Conservation (phyloP, 1,140 invertebrate genomes). For the Arctopsyche grandis region DNA sequence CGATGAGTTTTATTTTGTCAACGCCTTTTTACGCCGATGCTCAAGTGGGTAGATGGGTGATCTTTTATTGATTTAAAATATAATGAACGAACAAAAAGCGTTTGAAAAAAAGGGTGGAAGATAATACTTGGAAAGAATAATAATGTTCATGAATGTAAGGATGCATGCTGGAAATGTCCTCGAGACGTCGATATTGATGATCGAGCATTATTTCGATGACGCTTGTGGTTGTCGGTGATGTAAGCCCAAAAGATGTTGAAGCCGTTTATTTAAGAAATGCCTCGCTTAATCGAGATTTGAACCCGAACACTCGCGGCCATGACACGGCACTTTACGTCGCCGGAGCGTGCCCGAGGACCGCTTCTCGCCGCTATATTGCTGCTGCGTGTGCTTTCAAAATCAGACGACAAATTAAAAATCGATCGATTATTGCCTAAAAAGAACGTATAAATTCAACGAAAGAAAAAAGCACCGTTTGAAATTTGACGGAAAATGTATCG, state of each 20-base stretch:
- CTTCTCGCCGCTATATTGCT: not conserved
- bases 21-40: not conserved
- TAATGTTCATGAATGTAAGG: not conserved
- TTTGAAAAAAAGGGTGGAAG: no score
- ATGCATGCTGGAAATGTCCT: constrained; percentile 14
- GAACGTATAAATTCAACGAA: not conserved
- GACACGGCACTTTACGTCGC: constrained; percentile 15
- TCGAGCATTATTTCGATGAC: constrained; percentile 28
- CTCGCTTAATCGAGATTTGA: constrained; percentile 22
- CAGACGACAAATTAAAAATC: not conserved
- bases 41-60: constrained; percentile 1
- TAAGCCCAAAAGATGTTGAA: constrained; percentile 1
- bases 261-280: constrained; percentile 23
- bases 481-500: not conserved
- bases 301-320: constrained; percentile 14
- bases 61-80: constrained; percentile 16
- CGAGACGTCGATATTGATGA: constrained; percentile 28
- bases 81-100: no score
- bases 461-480: not conserved
- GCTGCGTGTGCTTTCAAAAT: not conserved
- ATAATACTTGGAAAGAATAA: not conserved
- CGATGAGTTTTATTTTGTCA: constrained; percentile 4
- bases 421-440: not conserved
- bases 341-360: not conserved
- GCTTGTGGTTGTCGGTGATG: constrained; percentile 14